A percentile compares a stretch with the other conserved stretches of the same genome.
phyloP scores from a whole-genome alignment of 2,113 vertebrate genomes.

The Antechinus stuartii region DNA sequence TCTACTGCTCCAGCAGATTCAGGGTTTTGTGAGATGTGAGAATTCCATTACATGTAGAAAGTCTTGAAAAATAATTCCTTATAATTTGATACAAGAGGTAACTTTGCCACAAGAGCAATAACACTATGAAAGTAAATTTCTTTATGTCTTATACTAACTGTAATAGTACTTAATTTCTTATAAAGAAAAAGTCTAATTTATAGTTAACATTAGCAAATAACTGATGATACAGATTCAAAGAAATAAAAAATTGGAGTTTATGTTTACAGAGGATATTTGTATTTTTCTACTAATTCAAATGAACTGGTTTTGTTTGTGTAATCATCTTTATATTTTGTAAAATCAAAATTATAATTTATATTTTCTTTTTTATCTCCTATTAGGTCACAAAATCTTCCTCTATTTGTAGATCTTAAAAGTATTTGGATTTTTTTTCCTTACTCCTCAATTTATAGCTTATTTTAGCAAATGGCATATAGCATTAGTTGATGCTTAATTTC shows the following conservation, averaged over 20 bases:
- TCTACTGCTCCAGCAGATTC: neutral
- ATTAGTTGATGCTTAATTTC: neutral
- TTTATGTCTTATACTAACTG: neutral
- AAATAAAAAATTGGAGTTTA: neutral
- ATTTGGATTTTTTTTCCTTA: neutral
- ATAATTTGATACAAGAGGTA: neutral
- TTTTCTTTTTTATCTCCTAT: neutral
- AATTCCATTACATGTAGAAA: neutral
- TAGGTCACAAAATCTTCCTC: neutral
- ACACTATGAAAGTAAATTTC: neutral
- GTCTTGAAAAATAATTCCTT: neutral
- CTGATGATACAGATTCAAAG: neutral
- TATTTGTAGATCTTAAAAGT: neutral
- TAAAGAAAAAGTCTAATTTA: neutral
- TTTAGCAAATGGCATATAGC: neutral
- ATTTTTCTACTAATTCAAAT: neutral
- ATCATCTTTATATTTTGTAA: neutral
- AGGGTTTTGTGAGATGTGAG: neutral
- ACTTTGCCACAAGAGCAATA: neutral
- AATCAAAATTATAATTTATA: neutral
- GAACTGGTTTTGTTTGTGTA: neutral
- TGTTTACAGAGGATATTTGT: neutral
- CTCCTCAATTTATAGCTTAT: neutral
- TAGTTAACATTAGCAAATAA: neutral
- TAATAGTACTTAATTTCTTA: neutral